Evolutionary conservation across 2,113 vertebrate species (phyloP), one percentile per base, ranked within the genome.

Genomic region (Pagrus major): DNA sequence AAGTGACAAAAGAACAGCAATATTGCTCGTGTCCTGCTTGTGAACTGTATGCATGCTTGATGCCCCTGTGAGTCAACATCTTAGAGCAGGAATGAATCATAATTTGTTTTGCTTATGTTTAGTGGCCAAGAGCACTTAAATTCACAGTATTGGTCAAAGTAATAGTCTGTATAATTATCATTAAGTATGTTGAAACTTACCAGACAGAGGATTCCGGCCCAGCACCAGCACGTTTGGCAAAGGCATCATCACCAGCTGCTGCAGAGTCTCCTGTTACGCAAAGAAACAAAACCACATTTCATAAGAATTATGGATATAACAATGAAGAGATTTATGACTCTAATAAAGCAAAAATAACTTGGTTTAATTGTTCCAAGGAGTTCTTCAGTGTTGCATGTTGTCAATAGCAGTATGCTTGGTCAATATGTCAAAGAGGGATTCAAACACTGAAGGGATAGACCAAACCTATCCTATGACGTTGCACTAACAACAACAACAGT

Each of bases 231-330:
- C 96, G 76, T 99, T 96, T 79, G 98, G 98, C 89, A 99, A 93
- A 86, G 97, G 95, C 98, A 99, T 99, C 97, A 98, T 96, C 74
- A 99, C 97, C 89, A 99, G 91, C 84, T 99, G 98, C 90, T 99
- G 97, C 82, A 99, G 95, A 78, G 86, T 97, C 88, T 99, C 98
- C 98, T 99, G 88, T 27, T 35, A 86, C 60, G 89, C 31, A 81
- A 81, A 83, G 8, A 68, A 33, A 61, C 0, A 18, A 25, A 18
- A 25, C 23, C 14, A 61, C 3, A 42, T 69, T 66, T 41, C 3
- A 56, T 10, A 63, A 25, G 1, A 20, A 25, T 46, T 27, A 20
- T 29, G 25, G 6, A 42, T 11, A 31, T 41, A 14, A 33, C 51
- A n/a, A 80, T 31, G 6, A 33, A 15, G 3, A 52, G 6, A 42